These are phyloP conservation scores for Dascyllus trimaculatus DNA, from an alignment of 2,113 vertebrate genomes.

Conservation along the genomic window DNA sequence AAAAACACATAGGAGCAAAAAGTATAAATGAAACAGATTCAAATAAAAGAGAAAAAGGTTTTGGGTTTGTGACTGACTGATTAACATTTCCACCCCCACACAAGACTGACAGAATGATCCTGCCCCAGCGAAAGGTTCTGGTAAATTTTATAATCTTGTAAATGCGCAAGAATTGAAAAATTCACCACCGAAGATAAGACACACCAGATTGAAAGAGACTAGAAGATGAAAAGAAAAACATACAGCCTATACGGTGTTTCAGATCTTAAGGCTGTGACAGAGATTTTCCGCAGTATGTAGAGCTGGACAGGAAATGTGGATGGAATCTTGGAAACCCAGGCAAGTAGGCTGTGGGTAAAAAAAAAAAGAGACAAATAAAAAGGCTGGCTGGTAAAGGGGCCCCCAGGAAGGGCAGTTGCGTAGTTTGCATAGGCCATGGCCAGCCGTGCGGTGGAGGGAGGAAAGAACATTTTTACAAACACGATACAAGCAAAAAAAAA, in stretches of 20 bases:
- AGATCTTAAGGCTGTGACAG: slow-evolving; percentile 33
- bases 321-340: slow-evolving; percentile 34
- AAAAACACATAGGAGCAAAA: not conserved
- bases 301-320: slow-evolving; percentile 18
- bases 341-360: not conserved
- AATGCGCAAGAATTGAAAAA: slow-evolving; percentile 21
- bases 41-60: not conserved
- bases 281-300: slow-evolving; percentile 27
- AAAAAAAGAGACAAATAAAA: slow-evolving; percentile 3
- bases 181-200: not conserved
- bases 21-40: not conserved
- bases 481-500: not conserved
- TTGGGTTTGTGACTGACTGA: not conserved
- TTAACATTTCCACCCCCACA: not conserved
- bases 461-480: not conserved
- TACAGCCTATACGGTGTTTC: slow-evolving; percentile 13
- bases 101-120: not conserved
- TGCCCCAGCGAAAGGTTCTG: not conserved
- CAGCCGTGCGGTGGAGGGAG: slow-evolving; percentile 6
- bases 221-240: slow-evolving; percentile 27
- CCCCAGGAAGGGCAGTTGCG: slow-evolving; percentile 14
- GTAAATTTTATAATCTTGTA: slow-evolving; percentile 16
- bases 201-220: slow-evolving; percentile 23
- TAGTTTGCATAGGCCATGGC: slow-evolving; percentile 1
- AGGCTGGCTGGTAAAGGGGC: not conserved